These are phyloP conservation scores for Caenorhabditis angaria DNA, from an alignment of 2,888 invertebrate genomes.

Conservation along the genomic window DNA sequence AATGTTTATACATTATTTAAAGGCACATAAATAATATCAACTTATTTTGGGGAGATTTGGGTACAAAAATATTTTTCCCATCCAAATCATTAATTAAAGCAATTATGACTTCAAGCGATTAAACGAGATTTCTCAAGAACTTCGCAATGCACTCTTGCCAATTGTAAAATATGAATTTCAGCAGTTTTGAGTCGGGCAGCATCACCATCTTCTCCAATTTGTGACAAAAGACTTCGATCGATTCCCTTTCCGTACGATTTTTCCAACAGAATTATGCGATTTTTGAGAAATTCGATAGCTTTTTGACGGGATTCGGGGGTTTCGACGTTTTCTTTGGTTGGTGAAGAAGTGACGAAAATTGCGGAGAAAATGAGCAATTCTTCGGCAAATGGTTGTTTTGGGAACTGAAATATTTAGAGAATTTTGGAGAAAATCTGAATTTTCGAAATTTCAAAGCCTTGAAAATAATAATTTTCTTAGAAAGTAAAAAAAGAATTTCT, in stretches of 20 bases:
- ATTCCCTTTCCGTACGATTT: slow-evolving; percentile 36
- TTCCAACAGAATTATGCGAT: slow-evolving; percentile 28
- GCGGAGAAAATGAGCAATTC: slow-evolving; percentile 43
- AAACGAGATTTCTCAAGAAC: slow-evolving; percentile 13
- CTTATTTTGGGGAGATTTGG: background rate
- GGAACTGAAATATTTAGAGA: slow-evolving; percentile 10
- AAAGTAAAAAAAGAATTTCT: too few relatives aligned
- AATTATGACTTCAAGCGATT: slow-evolving; percentile 22
- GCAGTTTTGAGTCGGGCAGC: slow-evolving; percentile 29
- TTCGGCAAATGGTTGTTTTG: slow-evolving; percentile 32
- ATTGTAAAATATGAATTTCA: slow-evolving; percentile 24
- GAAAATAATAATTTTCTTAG: too few relatives aligned
- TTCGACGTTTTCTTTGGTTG: background rate
- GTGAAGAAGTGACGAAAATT: slow-evolving; percentile 11
- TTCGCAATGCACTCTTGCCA: slow-evolving; percentile 25
- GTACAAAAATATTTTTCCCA: background rate
- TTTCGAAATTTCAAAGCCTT: too few relatives aligned
- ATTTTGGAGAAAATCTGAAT: too few relatives aligned
- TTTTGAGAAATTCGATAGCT: slow-evolving; percentile 36
- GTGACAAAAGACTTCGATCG: slow-evolving; percentile 12
- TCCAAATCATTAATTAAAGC: slow-evolving; percentile 5
- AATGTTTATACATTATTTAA: background rate
- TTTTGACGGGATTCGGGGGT: slow-evolving; percentile 23
- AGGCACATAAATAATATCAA: slow-evolving; percentile 6
- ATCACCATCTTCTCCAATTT: slow-evolving; percentile 28